A percentile compares a stretch with the other conserved stretches of the same genome.
Conservation (phyloP, 2,113 vertebrate genomes). For the Porphyrio hochstetteri region DNA sequence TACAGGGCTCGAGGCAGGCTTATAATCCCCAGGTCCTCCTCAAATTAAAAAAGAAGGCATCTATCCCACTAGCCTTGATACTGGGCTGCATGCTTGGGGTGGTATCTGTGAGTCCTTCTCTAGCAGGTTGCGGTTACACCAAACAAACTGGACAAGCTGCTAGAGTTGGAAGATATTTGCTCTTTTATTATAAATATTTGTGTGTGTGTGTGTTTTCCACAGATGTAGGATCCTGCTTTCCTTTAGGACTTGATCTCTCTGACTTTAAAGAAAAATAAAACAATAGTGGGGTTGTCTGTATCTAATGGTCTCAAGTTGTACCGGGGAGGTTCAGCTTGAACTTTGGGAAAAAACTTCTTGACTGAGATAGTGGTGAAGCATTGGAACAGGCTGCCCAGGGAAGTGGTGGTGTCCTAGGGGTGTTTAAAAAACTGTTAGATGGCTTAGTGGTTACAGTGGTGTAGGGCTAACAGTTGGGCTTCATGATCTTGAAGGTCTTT, state of each 20-base stretch:
- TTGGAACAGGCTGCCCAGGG: too few relatives aligned
- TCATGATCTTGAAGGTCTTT: too few relatives aligned
- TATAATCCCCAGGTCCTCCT: neutral
- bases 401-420: too few relatives aligned
- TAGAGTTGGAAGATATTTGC: neutral
- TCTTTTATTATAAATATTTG: neutral
- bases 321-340: too few relatives aligned
- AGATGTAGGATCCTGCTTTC: neutral
- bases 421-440: too few relatives aligned
- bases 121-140: neutral
- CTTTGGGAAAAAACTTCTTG: too few relatives aligned
- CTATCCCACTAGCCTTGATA: neutral
- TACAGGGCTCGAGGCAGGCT: neutral
- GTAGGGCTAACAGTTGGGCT: too few relatives aligned
- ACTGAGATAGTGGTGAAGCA: too few relatives aligned
- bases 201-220: neutral
- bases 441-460: too few relatives aligned
- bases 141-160: neutral
- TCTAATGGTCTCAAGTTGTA: neutral
- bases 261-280: neutral
- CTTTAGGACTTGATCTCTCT: neutral
- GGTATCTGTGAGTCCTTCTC: neutral
- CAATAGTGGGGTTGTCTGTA: neutral
- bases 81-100: neutral
- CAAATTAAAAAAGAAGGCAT: rapidly evolving